Conservation (phyloP, 2,888 invertebrate species). For the Drosophila sordidula region DNA sequence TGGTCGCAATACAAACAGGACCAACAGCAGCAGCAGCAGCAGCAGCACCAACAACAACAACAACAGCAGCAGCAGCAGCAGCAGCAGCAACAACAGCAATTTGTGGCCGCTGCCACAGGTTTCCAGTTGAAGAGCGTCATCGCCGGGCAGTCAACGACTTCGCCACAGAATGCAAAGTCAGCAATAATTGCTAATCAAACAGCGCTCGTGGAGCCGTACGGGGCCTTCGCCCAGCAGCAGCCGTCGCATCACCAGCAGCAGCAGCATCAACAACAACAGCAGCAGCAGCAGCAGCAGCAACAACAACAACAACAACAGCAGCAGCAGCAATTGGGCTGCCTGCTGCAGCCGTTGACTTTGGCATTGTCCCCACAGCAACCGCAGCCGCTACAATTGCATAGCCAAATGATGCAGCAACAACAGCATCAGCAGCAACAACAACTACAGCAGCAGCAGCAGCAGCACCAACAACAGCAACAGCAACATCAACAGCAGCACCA, state of each 20-base stretch:
- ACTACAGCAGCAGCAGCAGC: conserved; percentile 71
- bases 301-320: conserved; percentile 52
- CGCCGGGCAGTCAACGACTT: conserved; percentile 75
- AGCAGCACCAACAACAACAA: conserved; percentile 73
- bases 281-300: conserved; percentile 65
- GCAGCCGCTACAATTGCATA: conserved; percentile 75
- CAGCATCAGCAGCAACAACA: conserved; percentile 70
- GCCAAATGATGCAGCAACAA: conserved; percentile 76
- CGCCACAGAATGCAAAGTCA: conserved; percentile 80
- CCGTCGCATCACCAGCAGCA: conserved; percentile 63
- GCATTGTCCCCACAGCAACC: conserved; percentile 81
- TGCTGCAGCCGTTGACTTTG: conserved; percentile 80
- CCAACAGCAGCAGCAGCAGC: conserved; percentile 72
- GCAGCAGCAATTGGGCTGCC: conserved; percentile 55
- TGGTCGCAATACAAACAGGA: conserved; percentile 79
- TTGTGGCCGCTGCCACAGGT: conserved; percentile 71
- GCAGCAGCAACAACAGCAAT: conserved; percentile 75
- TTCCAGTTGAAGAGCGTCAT: conserved; percentile 78
- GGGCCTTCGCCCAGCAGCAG: conserved; percentile 62
- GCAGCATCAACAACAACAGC: conserved; percentile 62
- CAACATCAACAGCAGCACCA: conserved; percentile 41
- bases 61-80: conserved; percentile 80
- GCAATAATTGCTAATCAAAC: conserved; percentile 82
- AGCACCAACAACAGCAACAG: conserved; percentile 68
- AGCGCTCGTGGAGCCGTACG: conserved; percentile 64